Conservation (phyloP, 2,113 vertebrate species). For the Guaruba guarouba region DNA sequence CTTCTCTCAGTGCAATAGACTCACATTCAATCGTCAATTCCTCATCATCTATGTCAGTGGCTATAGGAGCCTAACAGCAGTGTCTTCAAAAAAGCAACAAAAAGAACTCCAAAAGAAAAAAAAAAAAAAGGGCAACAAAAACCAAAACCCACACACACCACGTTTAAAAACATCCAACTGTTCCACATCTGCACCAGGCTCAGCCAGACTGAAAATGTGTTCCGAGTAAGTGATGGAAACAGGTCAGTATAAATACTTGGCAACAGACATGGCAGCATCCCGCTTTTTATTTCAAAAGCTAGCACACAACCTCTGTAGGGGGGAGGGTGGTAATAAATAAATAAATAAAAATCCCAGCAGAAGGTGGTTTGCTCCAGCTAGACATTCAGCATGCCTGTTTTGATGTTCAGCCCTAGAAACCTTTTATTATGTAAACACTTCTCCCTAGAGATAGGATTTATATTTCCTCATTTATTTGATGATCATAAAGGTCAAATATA, state of each 20-base stretch:
- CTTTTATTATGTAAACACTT: not conserved
- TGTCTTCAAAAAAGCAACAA: not conserved
- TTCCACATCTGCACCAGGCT: slow-evolving; percentile 45
- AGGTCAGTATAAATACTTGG: slow-evolving; percentile 48
- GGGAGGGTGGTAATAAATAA: not conserved
- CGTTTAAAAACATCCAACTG: slow-evolving; percentile 56
- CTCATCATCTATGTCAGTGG: slow-evolving; percentile 2
- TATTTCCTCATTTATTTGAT: slow-evolving; percentile 24
- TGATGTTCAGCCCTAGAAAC: not conserved
- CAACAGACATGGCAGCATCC: not conserved
- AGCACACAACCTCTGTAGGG: not conserved
- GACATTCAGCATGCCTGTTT: not conserved
- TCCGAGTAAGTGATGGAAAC: slow-evolving; percentile 40
- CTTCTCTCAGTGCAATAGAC: not conserved
- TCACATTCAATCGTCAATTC: slow-evolving; percentile 17
- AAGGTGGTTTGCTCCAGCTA: slow-evolving; percentile 14
- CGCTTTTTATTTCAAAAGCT: not conserved
- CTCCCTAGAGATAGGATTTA: not conserved
- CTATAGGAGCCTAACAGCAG: not conserved
- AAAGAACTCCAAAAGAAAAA: not conserved
- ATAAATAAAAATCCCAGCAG: not conserved
- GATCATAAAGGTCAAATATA: slow-evolving; percentile 11
- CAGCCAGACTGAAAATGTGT: slow-evolving; percentile 36
- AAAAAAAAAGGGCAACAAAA: not conserved
- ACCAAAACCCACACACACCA: not conserved